Evolutionary conservation across 2,888 invertebrate genomes (phyloP).

Genomic region (Cephonodes hylas): DNA sequence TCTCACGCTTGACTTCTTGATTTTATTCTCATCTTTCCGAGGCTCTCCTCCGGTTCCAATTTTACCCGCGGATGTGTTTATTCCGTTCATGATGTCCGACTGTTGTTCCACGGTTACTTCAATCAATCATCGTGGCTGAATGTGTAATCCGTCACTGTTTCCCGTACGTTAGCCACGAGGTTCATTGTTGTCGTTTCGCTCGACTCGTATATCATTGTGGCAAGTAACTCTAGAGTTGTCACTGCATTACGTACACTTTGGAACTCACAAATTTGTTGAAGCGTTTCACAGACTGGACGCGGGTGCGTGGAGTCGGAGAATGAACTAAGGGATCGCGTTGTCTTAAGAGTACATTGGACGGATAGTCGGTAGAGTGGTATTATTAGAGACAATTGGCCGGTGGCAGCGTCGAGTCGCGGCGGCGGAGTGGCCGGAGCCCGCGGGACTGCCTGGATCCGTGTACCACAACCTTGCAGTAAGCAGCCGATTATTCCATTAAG

Average conservation of each 20-base stretch:
- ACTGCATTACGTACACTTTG: slow-evolving; percentile 17
- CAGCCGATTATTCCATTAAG: slow-evolving; percentile 76
- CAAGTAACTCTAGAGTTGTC: slow-evolving; percentile 16
- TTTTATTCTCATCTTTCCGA: slow-evolving; percentile 50
- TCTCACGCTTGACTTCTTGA: slow-evolving; percentile 52
- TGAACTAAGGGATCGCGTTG: slow-evolving; percentile 67
- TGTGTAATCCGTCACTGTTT: slow-evolving; percentile 4
- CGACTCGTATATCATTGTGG: slow-evolving; percentile 7
- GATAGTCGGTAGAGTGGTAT: slow-evolving; percentile 75
- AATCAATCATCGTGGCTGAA: slow-evolving; percentile 49
- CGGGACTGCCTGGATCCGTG: slow-evolving; percentile 60
- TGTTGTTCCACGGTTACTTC: slow-evolving; percentile 36
- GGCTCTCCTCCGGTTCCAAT: slow-evolving; percentile 24
- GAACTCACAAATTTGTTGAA: slow-evolving; percentile 17
- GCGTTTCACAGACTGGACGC: slow-evolving; percentile 30
- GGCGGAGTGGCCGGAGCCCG: slow-evolving; percentile 52
- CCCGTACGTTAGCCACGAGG: slow-evolving; percentile 13
- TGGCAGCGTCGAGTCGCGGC: slow-evolving; percentile 61
- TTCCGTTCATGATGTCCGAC: slow-evolving; percentile 67
- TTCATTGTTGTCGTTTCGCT: slow-evolving; percentile 12
- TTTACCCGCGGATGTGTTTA: slow-evolving; percentile 59
- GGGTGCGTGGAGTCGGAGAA: slow-evolving; percentile 43
- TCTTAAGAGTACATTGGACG: slow-evolving; percentile 74
- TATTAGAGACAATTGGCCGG: slow-evolving; percentile 73
- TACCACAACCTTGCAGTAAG: slow-evolving; percentile 76